Evolutionary conservation across 2,113 vertebrate genomes (phyloP).

Genomic region (Mus spicilegus): DNA sequence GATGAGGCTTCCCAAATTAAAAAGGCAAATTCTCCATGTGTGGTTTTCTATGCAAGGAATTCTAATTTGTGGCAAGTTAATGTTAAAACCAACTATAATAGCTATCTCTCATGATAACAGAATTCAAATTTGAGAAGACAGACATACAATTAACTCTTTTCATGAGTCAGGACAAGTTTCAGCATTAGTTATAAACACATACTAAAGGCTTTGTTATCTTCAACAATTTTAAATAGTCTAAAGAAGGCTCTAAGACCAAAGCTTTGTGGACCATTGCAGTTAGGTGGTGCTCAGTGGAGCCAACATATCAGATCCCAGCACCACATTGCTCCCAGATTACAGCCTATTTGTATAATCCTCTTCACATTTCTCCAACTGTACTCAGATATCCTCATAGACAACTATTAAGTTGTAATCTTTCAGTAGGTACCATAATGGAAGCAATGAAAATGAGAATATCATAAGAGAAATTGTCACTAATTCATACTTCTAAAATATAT

Average conservation of each 20-base stretch:
- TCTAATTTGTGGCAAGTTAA: neutral
- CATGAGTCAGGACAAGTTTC: rapidly evolving
- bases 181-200: neutral
- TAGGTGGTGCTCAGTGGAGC: neutral
- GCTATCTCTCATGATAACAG: neutral
- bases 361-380: neutral
- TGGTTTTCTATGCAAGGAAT: neutral
- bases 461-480: neutral
- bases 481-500: neutral
- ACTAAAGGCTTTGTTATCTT: neutral
- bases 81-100: neutral
- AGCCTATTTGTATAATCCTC: neutral
- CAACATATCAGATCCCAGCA: neutral
- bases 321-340: too few species aligned
- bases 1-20: neutral
- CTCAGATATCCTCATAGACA: neutral
- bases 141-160: neutral
- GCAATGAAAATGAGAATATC: neutral
- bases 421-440: neutral
- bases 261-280: neutral
- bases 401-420: neutral
- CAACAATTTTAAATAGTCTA: neutral
- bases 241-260: neutral
- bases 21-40: neutral
- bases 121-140: neutral